phyloP scores from a whole-genome alignment of 2,888 invertebrate species.

The Amphipoea oculea region DNA sequence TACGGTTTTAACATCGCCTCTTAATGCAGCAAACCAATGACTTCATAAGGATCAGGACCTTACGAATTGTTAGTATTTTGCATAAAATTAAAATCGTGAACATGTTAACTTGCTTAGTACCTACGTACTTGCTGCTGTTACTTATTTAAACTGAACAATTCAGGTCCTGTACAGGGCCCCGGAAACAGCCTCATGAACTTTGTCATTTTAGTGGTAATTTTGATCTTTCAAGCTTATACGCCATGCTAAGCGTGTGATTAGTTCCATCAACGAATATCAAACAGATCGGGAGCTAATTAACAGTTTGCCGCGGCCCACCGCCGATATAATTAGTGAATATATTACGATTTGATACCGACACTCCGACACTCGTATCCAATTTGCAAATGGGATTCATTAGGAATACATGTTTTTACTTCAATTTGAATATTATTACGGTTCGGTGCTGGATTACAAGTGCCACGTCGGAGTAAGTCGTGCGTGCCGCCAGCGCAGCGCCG shows the following conservation, averaged over 20 bases:
- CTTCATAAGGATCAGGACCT: not conserved
- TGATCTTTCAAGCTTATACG: not conserved
- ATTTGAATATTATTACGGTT: conserved; percentile 54
- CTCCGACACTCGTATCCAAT: conserved; percentile 47
- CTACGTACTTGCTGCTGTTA: not conserved
- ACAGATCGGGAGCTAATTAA: conserved; percentile 53
- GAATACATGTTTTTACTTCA: conserved; percentile 52
- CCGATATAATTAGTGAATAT: conserved; percentile 47
- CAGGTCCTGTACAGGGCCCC: not conserved
- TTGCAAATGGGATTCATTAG: conserved; percentile 51
- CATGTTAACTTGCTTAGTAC: not conserved
- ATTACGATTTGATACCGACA: conserved; percentile 43
- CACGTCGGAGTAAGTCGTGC: conserved; percentile 25
- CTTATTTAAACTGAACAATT: too few species aligned
- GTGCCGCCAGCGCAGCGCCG: conserved; percentile 1
- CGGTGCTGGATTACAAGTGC: conserved; percentile 30
- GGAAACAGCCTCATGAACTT: not conserved
- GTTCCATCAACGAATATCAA: conserved; percentile 36
- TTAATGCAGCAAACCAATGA: not conserved
- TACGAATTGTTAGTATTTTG: not conserved
- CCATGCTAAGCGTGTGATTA: conserved; percentile 8
- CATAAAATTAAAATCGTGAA: not conserved
- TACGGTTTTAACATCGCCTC: not conserved
- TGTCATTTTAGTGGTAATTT: not conserved
- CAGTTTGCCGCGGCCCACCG: conserved; percentile 30